Percentiles rank a stretch among this genome's conserved stretches.
Evolutionary conservation across 53 echinoderm and acorn worm species (phyloP).

Genomic region (Pentamera pediparva): DNA sequence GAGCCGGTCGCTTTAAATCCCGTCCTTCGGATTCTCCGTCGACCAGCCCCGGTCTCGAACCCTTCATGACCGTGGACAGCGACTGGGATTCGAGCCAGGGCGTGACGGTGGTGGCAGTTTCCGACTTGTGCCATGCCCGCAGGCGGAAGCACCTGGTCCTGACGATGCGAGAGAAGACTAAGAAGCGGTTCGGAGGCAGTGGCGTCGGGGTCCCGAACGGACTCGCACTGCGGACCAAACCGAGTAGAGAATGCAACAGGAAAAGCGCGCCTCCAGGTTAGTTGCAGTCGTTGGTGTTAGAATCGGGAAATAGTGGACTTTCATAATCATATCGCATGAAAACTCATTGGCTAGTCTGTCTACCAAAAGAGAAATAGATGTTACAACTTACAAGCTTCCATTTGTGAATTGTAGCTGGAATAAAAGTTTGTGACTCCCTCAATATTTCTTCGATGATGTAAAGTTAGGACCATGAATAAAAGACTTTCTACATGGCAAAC

Average conservation of each 20-base stretch:
- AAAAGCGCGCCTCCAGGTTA: conserved; percentile 9
- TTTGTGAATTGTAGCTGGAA: too few relatives aligned
- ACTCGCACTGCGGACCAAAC: background rate
- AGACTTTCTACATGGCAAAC: too few relatives aligned
- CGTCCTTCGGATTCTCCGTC: too few relatives aligned
- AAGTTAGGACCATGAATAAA: too few relatives aligned
- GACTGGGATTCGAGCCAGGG: background rate
- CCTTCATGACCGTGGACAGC: conserved; percentile 21
- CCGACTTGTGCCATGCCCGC: conserved; percentile 20
- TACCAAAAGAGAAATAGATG: background rate
- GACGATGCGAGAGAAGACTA: conserved; percentile 28
- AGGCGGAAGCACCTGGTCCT: conserved; percentile 7
- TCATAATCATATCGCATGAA: background rate
- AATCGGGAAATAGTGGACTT: too few relatives aligned
- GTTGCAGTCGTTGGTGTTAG: background rate
- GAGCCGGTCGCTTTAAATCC: too few relatives aligned
- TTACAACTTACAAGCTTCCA: too few relatives aligned
- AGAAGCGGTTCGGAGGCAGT: conserved; percentile 7
- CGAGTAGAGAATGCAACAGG: conserved; percentile 10
- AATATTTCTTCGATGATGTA: too few relatives aligned
- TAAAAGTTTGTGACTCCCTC: too few relatives aligned
- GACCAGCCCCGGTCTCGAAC: too few relatives aligned
- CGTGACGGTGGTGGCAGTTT: background rate
- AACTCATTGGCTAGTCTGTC: background rate
- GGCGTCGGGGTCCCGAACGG: background rate